A percentile compares a stretch with the other conserved stretches of the same genome.
Evolutionary conservation across 2,888 invertebrate genomes (phyloP).

Genomic region (Lacanobia oleracea): DNA sequence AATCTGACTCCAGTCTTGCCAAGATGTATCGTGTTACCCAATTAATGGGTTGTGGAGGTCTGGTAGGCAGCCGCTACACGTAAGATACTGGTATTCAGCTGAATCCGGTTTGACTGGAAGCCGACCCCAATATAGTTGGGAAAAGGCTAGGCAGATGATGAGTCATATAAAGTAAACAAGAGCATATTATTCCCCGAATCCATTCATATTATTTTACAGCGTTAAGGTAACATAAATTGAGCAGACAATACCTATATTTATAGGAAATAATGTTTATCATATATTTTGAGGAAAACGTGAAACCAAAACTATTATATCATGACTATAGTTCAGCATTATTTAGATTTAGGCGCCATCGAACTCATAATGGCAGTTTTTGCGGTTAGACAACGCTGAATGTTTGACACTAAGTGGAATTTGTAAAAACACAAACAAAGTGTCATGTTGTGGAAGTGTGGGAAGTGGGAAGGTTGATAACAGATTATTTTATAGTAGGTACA

Average conservation of each 20-base stretch:
- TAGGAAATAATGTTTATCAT: constrained; percentile 35
- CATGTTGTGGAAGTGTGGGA: not conserved
- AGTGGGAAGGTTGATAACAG: too few relatives aligned
- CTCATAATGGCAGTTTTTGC: constrained; percentile 18
- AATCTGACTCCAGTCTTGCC: too few relatives aligned
- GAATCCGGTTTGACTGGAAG: too few relatives aligned
- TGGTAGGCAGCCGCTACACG: too few relatives aligned
- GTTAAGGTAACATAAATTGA: constrained; percentile 31
- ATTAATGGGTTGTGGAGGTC: too few relatives aligned
- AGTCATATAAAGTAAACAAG: constrained; percentile 21
- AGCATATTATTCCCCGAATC: constrained; percentile 33
- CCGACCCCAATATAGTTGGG: too few relatives aligned
- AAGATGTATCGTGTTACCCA: too few relatives aligned
- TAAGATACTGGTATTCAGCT: too few relatives aligned
- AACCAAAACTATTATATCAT: constrained; percentile 15
- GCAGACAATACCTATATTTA: constrained; percentile 13
- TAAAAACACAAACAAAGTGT: not conserved
- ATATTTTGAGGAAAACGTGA: constrained; percentile 48
- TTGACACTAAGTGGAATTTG: constrained; percentile 3
- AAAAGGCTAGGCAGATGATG: too few relatives aligned
- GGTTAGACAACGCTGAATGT: constrained; percentile 14
- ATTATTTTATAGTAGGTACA: too few relatives aligned
- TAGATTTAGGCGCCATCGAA: constrained; percentile 38
- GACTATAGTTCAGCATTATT: constrained; percentile 18
- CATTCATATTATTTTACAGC: not conserved